Conservation (phyloP, 1,140 invertebrate species). For the Periplaneta americana region DNA sequence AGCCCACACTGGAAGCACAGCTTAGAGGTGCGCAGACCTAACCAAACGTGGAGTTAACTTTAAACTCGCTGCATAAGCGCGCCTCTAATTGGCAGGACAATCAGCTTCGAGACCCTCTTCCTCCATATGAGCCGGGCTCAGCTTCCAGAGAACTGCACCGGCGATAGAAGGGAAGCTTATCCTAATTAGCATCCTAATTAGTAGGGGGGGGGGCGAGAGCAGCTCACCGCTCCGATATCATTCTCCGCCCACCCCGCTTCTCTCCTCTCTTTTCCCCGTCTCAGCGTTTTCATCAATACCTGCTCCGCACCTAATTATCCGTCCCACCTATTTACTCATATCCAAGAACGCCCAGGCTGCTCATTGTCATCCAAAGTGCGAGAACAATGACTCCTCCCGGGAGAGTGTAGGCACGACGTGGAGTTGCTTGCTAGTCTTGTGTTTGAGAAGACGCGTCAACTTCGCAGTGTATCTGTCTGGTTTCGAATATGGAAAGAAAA, state of each 20-base stretch:
- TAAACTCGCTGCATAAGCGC: background rate
- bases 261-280: background rate
- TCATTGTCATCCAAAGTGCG: no score
- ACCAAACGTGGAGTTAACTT: background rate
- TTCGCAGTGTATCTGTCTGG: no score
- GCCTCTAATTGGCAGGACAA: background rate
- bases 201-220: background rate
- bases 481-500: no score
- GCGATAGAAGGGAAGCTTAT: background rate
- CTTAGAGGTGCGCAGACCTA: no score
- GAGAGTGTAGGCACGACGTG: no score
- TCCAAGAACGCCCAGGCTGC: background rate
- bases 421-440: no score
- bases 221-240: background rate
- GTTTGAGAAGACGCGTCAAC: no score
- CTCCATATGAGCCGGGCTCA: background rate
- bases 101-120: no score
- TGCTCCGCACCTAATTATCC: background rate
- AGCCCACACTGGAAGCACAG: no score
- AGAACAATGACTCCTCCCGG: no score
- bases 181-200: background rate
- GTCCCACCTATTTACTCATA: background rate
- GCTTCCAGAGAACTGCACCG: background rate
- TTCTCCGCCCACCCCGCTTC: background rate
- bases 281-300: background rate